A percentile compares a stretch with the other conserved stretches of the same genome.
phyloP scores from a whole-genome alignment of 2,888 invertebrate genomes.

The Apotomis turbidana region DNA sequence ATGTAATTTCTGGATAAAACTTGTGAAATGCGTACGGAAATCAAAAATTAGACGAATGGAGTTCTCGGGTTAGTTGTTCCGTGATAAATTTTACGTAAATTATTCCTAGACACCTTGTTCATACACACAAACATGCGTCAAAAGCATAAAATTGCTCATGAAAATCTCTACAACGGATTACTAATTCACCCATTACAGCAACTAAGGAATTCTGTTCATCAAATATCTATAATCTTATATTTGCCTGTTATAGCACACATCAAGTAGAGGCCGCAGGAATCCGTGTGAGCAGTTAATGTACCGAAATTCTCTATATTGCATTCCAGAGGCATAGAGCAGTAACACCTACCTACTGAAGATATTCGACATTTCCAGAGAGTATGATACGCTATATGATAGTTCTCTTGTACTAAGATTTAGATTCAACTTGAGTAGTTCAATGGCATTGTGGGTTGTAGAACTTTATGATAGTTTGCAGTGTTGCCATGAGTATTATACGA shows the following conservation, averaged over 20 bases:
- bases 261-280: conserved; percentile 57
- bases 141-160: too few relatives aligned
- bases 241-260: conserved; percentile 14
- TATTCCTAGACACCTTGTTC: too few relatives aligned
- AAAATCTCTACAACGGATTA: too few relatives aligned
- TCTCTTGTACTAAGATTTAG: background rate
- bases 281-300: conserved; percentile 62
- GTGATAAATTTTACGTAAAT: too few relatives aligned
- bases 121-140: too few relatives aligned
- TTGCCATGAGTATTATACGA: too few relatives aligned
- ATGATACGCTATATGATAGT: background rate
- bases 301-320: conserved; percentile 52
- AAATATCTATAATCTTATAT: background rate
- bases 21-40: too few relatives aligned
- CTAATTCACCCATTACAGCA: background rate
- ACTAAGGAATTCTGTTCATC: conserved; percentile 7
- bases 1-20: too few relatives aligned
- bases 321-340: conserved; percentile 51
- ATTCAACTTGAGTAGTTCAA: background rate
- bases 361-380: conserved; percentile 8
- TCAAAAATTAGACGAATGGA: too few relatives aligned
- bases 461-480: background rate
- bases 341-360: conserved; percentile 8
- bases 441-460: conserved; percentile 1
- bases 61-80: too few relatives aligned